These are phyloP conservation scores for Anas platyrhynchos DNA, from an alignment of 2,113 vertebrate genomes.

Conservation along the genomic window DNA sequence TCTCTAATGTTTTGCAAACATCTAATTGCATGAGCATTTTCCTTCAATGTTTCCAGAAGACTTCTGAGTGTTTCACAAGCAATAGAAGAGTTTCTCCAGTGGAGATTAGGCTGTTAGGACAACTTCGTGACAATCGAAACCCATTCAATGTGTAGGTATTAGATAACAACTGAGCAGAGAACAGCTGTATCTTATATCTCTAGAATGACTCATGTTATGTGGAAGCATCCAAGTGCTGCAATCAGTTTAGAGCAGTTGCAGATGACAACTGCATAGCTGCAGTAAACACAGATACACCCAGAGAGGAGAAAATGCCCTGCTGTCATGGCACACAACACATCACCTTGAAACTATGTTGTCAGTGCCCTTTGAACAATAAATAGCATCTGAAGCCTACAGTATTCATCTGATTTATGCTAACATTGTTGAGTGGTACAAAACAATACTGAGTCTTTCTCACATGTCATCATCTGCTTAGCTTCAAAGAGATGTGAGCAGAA, in stretches of 20 bases:
- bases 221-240: slow-evolving; percentile 3
- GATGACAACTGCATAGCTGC: neutral
- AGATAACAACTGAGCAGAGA: neutral
- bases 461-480: neutral
- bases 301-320: neutral
- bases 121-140: neutral
- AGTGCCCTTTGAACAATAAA: neutral
- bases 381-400: neutral
- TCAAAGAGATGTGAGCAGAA: neutral
- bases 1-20: neutral
- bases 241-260: neutral
- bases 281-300: neutral
- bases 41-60: neutral
- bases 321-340: neutral
- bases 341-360: neutral
- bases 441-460: neutral
- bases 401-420: neutral
- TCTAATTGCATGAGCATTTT: neutral
- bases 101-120: slow-evolving; percentile 11
- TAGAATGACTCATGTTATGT: neutral
- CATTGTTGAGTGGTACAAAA: neutral
- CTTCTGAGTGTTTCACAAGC: slow-evolving; percentile 41
- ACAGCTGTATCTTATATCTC: neutral
- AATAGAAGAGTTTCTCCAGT: neutral
- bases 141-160: neutral